Percentiles rank a stretch among this genome's conserved stretches.
Conservation (phyloP, 2,888 invertebrate species). For the Lycocerus yunnanus region DNA sequence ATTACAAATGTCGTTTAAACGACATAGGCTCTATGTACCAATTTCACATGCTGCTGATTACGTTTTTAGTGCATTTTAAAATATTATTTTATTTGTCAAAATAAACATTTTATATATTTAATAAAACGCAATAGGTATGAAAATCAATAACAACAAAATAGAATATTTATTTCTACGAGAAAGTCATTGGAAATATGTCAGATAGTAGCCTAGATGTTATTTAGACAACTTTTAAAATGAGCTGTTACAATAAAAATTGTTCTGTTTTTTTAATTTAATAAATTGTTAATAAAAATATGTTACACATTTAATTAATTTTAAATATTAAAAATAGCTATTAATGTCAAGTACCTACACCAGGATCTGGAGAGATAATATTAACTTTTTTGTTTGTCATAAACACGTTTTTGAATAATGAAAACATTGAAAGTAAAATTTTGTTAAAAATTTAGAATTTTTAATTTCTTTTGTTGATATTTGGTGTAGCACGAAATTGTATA, state of each 20-base stretch:
- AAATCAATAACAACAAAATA: neutral
- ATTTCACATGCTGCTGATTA: neutral
- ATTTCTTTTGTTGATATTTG: neutral
- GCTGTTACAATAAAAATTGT: neutral
- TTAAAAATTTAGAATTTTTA: neutral
- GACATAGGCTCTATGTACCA: neutral
- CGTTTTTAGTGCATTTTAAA: neutral
- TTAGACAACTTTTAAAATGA: neutral
- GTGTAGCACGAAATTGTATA: neutral
- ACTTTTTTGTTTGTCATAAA: neutral
- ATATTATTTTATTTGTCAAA: neutral
- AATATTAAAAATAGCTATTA: no score
- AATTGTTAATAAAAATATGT: neutral
- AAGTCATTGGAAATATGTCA: neutral
- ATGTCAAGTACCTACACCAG: neutral
- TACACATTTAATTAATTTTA: no score
- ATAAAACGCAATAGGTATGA: no score
- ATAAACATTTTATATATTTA: no score
- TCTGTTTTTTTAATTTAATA: neutral
- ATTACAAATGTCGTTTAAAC: neutral
- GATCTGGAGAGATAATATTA: neutral
- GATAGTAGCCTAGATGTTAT: neutral
- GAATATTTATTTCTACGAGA: neutral
- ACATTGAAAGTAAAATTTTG: neutral
- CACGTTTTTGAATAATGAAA: neutral